Evolutionary conservation across 2,888 invertebrate genomes (phyloP), one percentile per base, ranked within the genome.

Genomic region (Stictocephala bisonia): DNA sequence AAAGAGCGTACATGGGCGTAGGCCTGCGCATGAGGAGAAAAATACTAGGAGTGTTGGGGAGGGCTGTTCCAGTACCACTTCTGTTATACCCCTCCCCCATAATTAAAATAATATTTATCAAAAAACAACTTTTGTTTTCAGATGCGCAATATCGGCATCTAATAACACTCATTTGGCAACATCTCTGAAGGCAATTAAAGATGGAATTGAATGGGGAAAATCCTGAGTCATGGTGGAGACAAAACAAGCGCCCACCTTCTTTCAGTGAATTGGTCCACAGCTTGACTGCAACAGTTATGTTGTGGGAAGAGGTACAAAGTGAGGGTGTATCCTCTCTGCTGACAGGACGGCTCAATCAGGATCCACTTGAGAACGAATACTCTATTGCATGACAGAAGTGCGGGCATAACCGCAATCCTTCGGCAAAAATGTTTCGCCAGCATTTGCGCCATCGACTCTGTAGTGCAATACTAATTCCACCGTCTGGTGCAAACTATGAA

Each of bases 301-400:
- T 64, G 24, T 64, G 64, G 64, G 29, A 2, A 35, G 40, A 31
- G 9, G 11, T 64, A 22, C 3, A 64, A 18, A n/a, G 2, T 15
- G 64, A 64, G 20, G 64, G 64, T 2, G 20, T 35, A 3, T 29
- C 6, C 6, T 64, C 29, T 40, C 20, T 31, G 3, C 7, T 64
- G 13, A 64, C 64, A 7, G 20, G 4, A n/a, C 31, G 64, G 4
- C 31, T 64, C 7, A 35, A 35, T 18, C 64, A 64, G 29, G 64
- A 64, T 35, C 35, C 64, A 3, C 40, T 64, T 9, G 64, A 64
- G n/a, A 64, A 64, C 20, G 35, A 64, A 18, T 64, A 35, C 22
- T 31, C 35, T 3, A 64, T 64, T 22, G 35, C 31, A 18, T 2
- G 64, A 9, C 35, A 64, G 15, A 64, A 35, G 20, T 4, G 64